Evolutionary conservation across 92 coral and sea anemone species (phyloP), one percentile per base, ranked within the genome.

Genomic region (Zoanthus sansibaricus): DNA sequence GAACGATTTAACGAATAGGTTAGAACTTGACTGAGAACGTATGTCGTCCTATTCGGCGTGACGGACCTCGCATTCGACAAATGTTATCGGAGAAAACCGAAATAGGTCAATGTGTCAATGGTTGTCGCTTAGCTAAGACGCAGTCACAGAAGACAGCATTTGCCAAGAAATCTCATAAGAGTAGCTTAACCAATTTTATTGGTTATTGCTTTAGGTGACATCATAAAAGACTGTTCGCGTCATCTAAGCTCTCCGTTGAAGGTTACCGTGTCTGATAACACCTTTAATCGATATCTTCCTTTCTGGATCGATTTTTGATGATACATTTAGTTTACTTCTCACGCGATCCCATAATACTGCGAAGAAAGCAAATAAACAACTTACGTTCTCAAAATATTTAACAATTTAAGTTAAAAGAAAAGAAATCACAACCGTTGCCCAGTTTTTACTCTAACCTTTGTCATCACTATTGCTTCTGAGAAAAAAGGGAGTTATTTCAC

Each of bases 261-360:
- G 18, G 64, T 14, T 12, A 58, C 64, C 0, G 6, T 14, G 1
- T 12, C n/a, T 10, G 15, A 6, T 58, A 58, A 1, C 7, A 2
- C n/a, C 21, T 20, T 16, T 20, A 4, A 7, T 31, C 9, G 12
- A 17, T 17, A 3, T 62, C n/a, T 4, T 16, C 69, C 6, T 9
- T n/a, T 16, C 0, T 7, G 18, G 69, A 20, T 8, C 6, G 21
- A 62, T 18, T n/a, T 62, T 7, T 62, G 7, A 3, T 59, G 66
- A 14, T 7, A 14, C 20, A 7, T 49, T 11, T 49, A 7, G 31
- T 52, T 20, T 20, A 75, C n/a, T 31, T 49, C 61, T 76, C 80
- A 21, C 80, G 80, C 44, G 66, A 52, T 76, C 51, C 80, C 80
- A 76, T 76, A 20, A 76, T 76, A 56, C 80, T 76, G 66, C 18